phyloP scores from a whole-genome alignment of 2,113 vertebrate species.

The Sphyrna mokarran region DNA sequence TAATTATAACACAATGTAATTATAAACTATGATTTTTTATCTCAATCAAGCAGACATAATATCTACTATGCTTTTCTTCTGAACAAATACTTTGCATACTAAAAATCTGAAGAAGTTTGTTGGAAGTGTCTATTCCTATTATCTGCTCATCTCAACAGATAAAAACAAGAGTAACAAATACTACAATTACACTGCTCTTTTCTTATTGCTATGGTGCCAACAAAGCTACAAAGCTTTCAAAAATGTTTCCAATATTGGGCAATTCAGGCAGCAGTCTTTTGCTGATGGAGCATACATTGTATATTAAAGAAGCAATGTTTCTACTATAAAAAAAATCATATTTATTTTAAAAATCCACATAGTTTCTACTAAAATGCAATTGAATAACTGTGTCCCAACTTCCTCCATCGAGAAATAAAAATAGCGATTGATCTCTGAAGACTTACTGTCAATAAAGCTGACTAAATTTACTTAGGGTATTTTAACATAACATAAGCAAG shows the following conservation, averaged over 20 bases:
- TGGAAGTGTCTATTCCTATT: too few relatives aligned
- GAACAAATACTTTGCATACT: neutral
- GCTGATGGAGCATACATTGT: too few relatives aligned
- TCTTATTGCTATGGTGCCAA: neutral
- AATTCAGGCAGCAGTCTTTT: neutral
- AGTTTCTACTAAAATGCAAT: neutral
- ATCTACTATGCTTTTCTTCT: neutral
- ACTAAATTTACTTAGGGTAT: constrained; percentile 17
- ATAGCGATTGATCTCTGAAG: neutral
- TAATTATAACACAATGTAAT: neutral
- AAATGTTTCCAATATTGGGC: neutral
- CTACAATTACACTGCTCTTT: neutral
- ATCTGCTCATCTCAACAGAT: neutral
- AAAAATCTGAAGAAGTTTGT: neutral
- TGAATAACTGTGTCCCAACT: neutral
- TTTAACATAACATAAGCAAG: neutral
- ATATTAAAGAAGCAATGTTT: neutral
- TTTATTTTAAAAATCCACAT: neutral
- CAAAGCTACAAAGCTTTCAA: constrained; percentile 3
- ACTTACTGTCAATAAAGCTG: neutral
- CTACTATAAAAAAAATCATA: neutral
- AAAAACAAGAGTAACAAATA: neutral
- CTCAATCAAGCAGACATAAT: neutral
- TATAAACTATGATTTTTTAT: neutral
- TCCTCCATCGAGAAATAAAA: neutral